A percentile compares a stretch with the other conserved stretches of the same genome.
phyloP scores from a whole-genome alignment of 1,140 invertebrate genomes.

The Temnothorax nylanderi region DNA sequence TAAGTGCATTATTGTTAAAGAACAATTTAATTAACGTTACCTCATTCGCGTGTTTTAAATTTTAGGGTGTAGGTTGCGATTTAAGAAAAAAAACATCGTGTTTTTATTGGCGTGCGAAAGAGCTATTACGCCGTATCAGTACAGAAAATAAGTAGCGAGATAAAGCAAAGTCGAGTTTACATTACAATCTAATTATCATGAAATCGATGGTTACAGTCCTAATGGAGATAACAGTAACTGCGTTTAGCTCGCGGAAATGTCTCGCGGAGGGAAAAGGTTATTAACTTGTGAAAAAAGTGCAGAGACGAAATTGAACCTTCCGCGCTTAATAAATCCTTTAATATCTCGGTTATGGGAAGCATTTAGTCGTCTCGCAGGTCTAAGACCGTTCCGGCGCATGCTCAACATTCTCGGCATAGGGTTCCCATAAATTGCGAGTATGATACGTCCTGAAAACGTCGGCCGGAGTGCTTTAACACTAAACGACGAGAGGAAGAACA shows the following conservation, averaged over 20 bases:
- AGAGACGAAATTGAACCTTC: conserved; percentile 33
- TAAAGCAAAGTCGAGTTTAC: background rate
- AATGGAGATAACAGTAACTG: conserved; percentile 19
- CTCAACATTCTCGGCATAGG: conserved; percentile 60
- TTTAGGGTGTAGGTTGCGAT: background rate
- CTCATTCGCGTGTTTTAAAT: background rate
- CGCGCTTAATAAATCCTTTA: conserved; percentile 57
- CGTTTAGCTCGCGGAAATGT: background rate
- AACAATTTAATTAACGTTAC: background rate
- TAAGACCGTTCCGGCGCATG: conserved; percentile 59
- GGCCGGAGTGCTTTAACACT: conserved; percentile 49
- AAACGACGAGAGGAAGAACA: conserved; percentile 18
- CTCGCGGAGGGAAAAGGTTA: background rate
- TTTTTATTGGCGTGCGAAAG: conserved; percentile 11
- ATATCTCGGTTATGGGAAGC: conserved; percentile 57
- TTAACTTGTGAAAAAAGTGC: conserved; percentile 29
- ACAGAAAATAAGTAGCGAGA: background rate
- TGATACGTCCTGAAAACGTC: conserved; percentile 64
- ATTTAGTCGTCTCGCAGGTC: conserved; percentile 51
- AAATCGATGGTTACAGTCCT: background rate
- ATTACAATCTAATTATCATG: conserved; percentile 18
- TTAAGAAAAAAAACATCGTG: background rate
- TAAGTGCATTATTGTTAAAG: background rate
- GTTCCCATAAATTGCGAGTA: conserved; percentile 62
- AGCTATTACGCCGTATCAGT: conserved; percentile 31